phyloP scores from a whole-genome alignment of 2,888 invertebrate genomes.

The Cantharis rustica region DNA sequence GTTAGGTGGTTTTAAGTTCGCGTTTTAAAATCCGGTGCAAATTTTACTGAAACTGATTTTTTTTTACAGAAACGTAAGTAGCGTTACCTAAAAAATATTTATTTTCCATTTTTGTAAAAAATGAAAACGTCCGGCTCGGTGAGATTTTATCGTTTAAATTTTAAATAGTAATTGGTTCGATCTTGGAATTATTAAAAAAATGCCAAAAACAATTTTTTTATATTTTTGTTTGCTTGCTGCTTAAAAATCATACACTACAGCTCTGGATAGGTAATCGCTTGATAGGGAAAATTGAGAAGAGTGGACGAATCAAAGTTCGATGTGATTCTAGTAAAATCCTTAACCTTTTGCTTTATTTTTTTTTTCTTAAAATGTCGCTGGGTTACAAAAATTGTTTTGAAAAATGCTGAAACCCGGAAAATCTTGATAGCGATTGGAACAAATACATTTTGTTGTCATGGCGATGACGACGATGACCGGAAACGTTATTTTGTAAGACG shows the following conservation, averaged over 20 bases:
- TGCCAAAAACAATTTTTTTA: no score
- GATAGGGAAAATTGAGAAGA: neutral
- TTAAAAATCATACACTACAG: neutral
- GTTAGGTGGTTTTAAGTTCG: neutral
- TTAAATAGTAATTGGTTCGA: no score
- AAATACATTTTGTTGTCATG: neutral
- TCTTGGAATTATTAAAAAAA: neutral
- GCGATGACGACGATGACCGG: no score
- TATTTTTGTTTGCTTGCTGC: neutral
- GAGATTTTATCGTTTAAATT: no score
- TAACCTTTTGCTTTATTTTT: neutral
- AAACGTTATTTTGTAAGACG: neutral
- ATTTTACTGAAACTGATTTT: neutral
- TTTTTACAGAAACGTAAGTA: neutral
- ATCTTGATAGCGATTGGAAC: neutral
- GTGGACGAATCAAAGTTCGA: neutral
- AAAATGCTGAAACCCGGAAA: neutral
- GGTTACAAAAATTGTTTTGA: no score
- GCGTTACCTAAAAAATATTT: neutral
- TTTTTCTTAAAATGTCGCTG: neutral
- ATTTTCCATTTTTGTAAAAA: neutral
- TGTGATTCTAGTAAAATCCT: neutral
- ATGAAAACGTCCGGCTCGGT: neutral
- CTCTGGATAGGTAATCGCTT: neutral
- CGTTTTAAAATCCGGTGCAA: neutral